Conservation (phyloP, 2,797 vertebrate genomes). For the Carcharodon carcharias region DNA sequence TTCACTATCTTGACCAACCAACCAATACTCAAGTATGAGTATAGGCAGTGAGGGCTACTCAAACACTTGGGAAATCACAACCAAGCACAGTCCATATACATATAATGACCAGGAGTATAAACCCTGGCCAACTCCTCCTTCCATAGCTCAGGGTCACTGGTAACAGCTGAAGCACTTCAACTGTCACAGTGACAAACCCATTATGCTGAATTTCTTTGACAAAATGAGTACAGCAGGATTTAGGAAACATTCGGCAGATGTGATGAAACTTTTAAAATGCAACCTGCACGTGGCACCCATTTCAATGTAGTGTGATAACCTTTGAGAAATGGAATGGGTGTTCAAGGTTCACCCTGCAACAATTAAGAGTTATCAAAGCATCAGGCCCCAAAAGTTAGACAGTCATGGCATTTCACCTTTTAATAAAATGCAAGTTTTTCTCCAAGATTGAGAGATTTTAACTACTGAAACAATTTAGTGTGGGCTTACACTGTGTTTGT, state of each 20-base stretch:
- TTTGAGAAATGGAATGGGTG: background rate
- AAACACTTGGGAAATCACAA: background rate
- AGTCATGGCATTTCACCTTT: background rate
- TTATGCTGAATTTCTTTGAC: background rate
- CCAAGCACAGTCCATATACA: background rate
- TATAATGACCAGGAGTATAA: background rate
- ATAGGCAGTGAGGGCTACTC: background rate
- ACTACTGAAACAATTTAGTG: background rate
- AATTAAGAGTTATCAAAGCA: background rate
- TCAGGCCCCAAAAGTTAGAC: background rate
- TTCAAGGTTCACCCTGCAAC: background rate
- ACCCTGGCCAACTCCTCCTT: background rate
- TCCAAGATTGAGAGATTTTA: background rate
- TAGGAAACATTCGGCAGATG: background rate
- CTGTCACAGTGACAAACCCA: background rate
- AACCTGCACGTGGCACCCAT: background rate
- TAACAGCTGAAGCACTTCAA: background rate
- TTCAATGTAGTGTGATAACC: background rate
- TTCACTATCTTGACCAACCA: background rate
- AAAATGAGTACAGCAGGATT: background rate
- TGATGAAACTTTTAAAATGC: background rate
- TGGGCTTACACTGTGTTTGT: background rate
- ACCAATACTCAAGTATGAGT: background rate
- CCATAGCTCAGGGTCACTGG: background rate
- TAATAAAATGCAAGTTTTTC: background rate